Percentiles rank a stretch among this genome's conserved stretches.
phyloP scores from a whole-genome alignment of 2,113 vertebrate species.

The Gobio gobio region DNA sequence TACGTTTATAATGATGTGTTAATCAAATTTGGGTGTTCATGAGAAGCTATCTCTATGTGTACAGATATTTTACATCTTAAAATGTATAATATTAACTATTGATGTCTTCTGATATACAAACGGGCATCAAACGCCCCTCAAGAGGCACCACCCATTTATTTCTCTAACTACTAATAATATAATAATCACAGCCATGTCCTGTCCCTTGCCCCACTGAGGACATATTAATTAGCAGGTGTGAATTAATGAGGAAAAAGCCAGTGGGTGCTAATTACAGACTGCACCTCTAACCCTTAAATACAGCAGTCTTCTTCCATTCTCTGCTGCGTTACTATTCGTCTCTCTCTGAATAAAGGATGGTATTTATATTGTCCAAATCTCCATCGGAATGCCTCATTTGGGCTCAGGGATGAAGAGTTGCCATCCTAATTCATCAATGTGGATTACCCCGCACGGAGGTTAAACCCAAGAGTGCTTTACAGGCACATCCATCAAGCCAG shows the following conservation, averaged over 20 bases:
- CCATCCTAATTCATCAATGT: conserved; percentile 48
- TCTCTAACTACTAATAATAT: conserved; percentile 72
- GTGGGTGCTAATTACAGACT: conserved; percentile 76
- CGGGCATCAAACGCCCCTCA: not conserved
- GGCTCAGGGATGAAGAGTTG: conserved; percentile 32
- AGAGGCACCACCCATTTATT: conserved; percentile 62
- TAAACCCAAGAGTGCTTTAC: conserved; percentile 21
- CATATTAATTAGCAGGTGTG: conserved; percentile 75
- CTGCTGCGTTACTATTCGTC: conserved; percentile 37
- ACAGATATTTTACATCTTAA: not conserved
- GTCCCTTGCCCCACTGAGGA: conserved; percentile 68
- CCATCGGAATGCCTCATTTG: conserved; percentile 43
- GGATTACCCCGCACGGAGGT: conserved; percentile 47
- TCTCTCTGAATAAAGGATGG: conserved; percentile 33
- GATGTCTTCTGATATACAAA: not conserved
- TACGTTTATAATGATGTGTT: not conserved
- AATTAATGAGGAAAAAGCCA: conserved; percentile 79
- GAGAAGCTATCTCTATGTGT: not conserved
- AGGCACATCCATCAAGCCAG: conserved; percentile 13
- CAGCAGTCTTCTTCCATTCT: conserved; percentile 57
- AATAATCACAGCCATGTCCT: conserved; percentile 44
- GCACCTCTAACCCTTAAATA: conserved; percentile 77
- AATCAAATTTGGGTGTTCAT: conserved; percentile 38
- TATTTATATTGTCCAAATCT: conserved; percentile 52
- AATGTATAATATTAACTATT: no score